Percentiles rank a stretch among this genome's conserved stretches.
Conservation (phyloP, 92 coral and sea anemone genomes). For the Phenganax stokvisi region DNA sequence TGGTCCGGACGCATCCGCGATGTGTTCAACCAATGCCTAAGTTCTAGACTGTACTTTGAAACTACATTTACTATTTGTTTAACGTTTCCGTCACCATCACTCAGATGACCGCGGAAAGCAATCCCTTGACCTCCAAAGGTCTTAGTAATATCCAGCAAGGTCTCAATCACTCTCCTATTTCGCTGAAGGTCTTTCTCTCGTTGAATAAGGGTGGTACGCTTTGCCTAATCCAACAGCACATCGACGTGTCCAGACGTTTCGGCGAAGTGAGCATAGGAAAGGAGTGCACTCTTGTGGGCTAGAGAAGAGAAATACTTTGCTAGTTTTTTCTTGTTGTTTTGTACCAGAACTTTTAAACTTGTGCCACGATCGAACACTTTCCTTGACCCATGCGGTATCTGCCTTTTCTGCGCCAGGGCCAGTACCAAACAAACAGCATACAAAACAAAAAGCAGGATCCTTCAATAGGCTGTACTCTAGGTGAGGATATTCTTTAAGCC, state of each 20-base stretch:
- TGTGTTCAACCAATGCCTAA: not conserved
- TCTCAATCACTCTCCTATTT: not conserved
- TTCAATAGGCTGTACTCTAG: too few species aligned
- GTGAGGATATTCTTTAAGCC: too few species aligned
- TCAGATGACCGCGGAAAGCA: not conserved
- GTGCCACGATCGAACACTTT: too few species aligned
- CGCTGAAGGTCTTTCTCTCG: not conserved
- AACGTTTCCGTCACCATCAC: not conserved
- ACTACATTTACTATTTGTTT: not conserved
- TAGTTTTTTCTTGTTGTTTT: not conserved
- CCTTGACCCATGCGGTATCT: too few species aligned
- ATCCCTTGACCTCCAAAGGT: slow-evolving; percentile 4
- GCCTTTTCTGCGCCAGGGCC: too few species aligned
- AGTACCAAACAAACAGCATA: too few species aligned
- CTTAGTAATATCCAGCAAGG: not conserved
- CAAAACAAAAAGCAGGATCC: too few species aligned
- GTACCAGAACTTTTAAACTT: not conserved
- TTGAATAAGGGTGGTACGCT: not conserved
- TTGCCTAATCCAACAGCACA: not conserved
- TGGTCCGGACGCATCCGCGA: not conserved
- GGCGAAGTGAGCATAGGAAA: not conserved
- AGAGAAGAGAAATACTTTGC: not conserved
- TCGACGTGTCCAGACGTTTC: not conserved
- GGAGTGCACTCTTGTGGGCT: not conserved
- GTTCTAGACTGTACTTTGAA: not conserved